phyloP scores from a whole-genome alignment of 1,140 invertebrate species.

The Littorina saxatilis region DNA sequence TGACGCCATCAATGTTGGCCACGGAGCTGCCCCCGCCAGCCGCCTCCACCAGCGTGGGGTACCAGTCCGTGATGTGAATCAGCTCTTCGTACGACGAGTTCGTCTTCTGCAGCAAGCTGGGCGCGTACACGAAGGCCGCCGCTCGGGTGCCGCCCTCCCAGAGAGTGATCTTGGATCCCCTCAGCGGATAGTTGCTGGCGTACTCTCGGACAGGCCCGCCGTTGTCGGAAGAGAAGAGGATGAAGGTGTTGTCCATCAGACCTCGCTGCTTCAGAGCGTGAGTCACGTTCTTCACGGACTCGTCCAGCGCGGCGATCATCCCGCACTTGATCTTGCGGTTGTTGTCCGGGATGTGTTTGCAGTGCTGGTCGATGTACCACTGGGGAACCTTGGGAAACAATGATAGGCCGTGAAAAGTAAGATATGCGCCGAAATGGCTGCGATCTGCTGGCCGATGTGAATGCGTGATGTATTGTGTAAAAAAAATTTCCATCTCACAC shows the following conservation, averaged over 20 bases:
- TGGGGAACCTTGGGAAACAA: constrained; percentile 56
- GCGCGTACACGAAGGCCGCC: constrained; percentile 68
- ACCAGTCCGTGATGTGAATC: constrained; percentile 55
- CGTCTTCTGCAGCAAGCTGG: constrained; percentile 55
- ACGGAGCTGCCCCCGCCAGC: constrained; percentile 29
- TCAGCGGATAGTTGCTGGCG: constrained; percentile 76
- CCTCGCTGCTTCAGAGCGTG: constrained; percentile 71
- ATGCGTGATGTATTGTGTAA: too few relatives aligned
- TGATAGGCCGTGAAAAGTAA: too few relatives aligned
- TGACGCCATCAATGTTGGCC: constrained; percentile 43
- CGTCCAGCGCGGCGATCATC: constrained; percentile 77
- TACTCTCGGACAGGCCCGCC: constrained; percentile 67
- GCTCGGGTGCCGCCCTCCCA: constrained; percentile 77
- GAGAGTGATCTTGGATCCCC: constrained; percentile 76
- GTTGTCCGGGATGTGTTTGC: constrained; percentile 2
- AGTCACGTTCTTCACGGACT: constrained; percentile 74
- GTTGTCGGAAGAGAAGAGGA: constrained; percentile 62
- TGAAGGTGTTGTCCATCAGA: constrained; percentile 76
- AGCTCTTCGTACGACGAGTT: constrained; percentile 38
- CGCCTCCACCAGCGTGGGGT: constrained; percentile 54
- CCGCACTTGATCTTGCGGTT: constrained; percentile 53
- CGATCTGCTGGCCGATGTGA: too few relatives aligned
- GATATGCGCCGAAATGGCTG: too few relatives aligned
- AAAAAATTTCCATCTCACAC: too few relatives aligned
- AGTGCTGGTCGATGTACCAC: background rate